phyloP scores from a whole-genome alignment of 1,140 invertebrate genomes.

The Zaprionus taronus region DNA sequence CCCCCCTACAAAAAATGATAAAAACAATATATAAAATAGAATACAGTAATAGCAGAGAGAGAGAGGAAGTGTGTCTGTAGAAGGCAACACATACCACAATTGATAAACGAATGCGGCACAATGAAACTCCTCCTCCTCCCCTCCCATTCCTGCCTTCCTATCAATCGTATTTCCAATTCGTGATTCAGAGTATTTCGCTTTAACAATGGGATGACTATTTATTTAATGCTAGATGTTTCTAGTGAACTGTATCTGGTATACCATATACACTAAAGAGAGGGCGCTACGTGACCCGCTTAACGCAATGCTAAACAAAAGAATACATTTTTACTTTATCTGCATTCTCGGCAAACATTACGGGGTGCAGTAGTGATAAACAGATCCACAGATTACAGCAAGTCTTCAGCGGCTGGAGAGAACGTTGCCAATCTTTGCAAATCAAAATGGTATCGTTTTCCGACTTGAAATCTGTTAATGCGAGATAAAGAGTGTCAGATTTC shows the following conservation, averaged over 20 bases:
- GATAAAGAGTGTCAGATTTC: neutral
- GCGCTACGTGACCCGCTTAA: constrained; percentile 37
- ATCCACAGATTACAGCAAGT: neutral
- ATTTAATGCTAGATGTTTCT: constrained; percentile 24
- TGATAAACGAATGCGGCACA: constrained; percentile 52
- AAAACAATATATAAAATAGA: constrained; percentile 24
- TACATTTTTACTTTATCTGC: neutral
- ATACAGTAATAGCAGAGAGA: constrained; percentile 53
- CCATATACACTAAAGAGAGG: neutral
- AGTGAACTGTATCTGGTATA: constrained; percentile 14
- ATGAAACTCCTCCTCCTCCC: constrained; percentile 33
- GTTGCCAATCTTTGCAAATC: neutral
- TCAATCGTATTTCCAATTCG: constrained; percentile 43
- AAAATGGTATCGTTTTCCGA: neutral
- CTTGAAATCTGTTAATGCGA: neutral
- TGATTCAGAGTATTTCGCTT: constrained; percentile 36
- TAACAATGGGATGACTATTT: constrained; percentile 45
- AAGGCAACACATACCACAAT: constrained; percentile 30
- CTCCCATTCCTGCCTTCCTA: constrained; percentile 14
- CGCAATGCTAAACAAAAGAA: neutral
- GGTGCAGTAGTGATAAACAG: neutral
- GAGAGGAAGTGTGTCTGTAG: constrained; percentile 47
- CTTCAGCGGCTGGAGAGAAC: neutral
- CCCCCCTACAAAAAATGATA: constrained; percentile 30
- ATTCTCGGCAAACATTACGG: constrained; percentile 9